Percentiles rank a stretch among this genome's conserved stretches.
These are phyloP conservation scores for Poecile montanus DNA, from an alignment of 2,797 vertebrate genomes.

Conservation along the genomic window DNA sequence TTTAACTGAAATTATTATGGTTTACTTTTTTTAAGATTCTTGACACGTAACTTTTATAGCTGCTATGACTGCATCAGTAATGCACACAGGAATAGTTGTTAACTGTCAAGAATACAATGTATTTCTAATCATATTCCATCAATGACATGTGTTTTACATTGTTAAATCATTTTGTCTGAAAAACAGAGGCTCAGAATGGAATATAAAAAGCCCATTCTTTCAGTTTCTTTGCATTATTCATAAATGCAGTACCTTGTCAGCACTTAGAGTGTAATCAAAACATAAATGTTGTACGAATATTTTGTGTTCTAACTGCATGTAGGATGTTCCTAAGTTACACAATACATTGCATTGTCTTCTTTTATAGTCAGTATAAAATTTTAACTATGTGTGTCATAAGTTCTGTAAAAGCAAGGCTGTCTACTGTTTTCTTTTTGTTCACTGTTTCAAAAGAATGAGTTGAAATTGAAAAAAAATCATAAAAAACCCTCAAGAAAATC, in stretches of 20 bases:
- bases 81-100: constrained; percentile 71
- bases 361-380: constrained; percentile 52
- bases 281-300: constrained; percentile 78
- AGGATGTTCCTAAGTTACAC: constrained; percentile 54
- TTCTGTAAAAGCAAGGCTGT: constrained; percentile 25
- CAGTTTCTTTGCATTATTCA: constrained; percentile 78
- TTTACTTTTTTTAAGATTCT: constrained; percentile 15
- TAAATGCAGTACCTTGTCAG: constrained; percentile 70
- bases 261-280: constrained; percentile 78
- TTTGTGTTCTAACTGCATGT: constrained; percentile 68
- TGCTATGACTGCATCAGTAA: constrained; percentile 37
- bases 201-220: constrained; percentile 71
- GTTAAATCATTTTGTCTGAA: constrained; percentile 73
- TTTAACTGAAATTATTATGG: not conserved
- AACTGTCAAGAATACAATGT: constrained; percentile 73
- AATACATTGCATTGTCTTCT: constrained; percentile 38
- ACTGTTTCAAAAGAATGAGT: constrained; percentile 36
- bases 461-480: not conserved
- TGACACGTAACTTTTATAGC: constrained; percentile 41
- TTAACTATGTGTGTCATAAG: constrained; percentile 16
- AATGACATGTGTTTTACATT: constrained; percentile 73
- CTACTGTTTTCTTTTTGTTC: constrained; percentile 30
- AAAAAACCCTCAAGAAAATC: not conserved
- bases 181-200: constrained; percentile 68
- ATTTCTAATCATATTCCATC: constrained; percentile 75